Evolutionary conservation across 1,140 invertebrate species (phyloP).

Genomic region (Penaeus chinensis): DNA sequence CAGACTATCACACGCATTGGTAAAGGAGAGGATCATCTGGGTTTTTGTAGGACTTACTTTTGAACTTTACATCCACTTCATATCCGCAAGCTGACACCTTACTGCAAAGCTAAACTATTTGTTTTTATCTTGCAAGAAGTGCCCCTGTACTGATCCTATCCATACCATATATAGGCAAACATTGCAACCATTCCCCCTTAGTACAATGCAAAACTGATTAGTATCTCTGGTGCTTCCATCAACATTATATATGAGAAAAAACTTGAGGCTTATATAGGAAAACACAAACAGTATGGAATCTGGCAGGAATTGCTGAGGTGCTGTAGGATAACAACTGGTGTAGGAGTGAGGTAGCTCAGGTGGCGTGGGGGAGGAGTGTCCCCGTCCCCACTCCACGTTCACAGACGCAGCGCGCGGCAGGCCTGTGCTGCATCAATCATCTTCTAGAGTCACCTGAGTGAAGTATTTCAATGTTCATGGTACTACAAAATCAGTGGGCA

Average conservation of each 20-base stretch:
- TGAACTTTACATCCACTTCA: no score
- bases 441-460: conserved; percentile 59
- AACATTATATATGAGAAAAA: conserved; percentile 7
- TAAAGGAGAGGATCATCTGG: no score
- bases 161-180: conserved; percentile 43
- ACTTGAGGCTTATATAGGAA: conserved; percentile 26
- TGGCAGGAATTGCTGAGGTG: conserved; percentile 15
- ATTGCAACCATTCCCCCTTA: conserved; percentile 52
- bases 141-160: conserved; percentile 9
- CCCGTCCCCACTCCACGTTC: conserved; percentile 41
- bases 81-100: no score
- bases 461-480: conserved; percentile 56
- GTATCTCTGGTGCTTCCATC: conserved; percentile 39
- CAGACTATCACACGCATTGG: no score
- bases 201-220: conserved; percentile 45
- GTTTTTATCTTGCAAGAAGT: background rate
- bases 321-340: conserved; percentile 23
- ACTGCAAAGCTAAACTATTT: no score
- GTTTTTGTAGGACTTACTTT: no score
- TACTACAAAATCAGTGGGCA: conserved; percentile 61
- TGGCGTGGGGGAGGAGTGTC: conserved; percentile 38
- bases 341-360: conserved; percentile 58
- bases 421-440: conserved; percentile 47
- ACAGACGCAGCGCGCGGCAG: conserved; percentile 37
- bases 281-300: conserved; percentile 29